Base-by-base conservation (phyloP, 2,888 invertebrate species). In the Actias luna region DNA sequence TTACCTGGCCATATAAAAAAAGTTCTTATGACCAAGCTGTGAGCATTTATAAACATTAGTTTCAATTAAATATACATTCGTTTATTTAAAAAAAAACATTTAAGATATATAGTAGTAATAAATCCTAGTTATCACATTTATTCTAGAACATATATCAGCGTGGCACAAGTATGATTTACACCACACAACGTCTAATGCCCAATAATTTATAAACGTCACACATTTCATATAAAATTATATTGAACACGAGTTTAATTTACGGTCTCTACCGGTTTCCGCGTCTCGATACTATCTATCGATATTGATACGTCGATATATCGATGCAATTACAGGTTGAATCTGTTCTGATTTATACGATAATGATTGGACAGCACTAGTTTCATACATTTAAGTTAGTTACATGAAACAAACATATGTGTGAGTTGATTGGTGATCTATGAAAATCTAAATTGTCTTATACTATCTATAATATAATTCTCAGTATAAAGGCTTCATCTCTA, bases 271-370 rank as follows among this genome's bases (percentile, higher is more conserved):
- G 76, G 71, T 73, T 71, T 69, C 69, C 67, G 67, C 66, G 65
- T 67, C 65, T 29, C 63, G 73, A 75, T 80, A 78, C 73, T 73
- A 55, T 55, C 55, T 55, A 55, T 55, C 55, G 55, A 55, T 76
- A 78, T 77, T 77, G 79, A 80, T 79, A 79, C 72, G 78, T 79
- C 76, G 80, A 76, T 79, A 73, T 75, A 82, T 80, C 80, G 75
- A 69, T 76, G 82, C 84, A 85, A 87, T 85, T 85, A 85, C 82
- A 75, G 81, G 75, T 81, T 76, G 81, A 74, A 79, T 82, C 80
- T 75, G 69, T 71, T 73, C 78, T 87, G 89, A 90, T 89, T 89
- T 90, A 90, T 89, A 80, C 80, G 88, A 88, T 89, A 90, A 89
- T 89, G 85, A 87, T 78, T 75, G 83, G 79, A 79, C 79, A 71